phyloP scores from a whole-genome alignment of 2,113 vertebrate species.

The Eurypyga helias region DNA sequence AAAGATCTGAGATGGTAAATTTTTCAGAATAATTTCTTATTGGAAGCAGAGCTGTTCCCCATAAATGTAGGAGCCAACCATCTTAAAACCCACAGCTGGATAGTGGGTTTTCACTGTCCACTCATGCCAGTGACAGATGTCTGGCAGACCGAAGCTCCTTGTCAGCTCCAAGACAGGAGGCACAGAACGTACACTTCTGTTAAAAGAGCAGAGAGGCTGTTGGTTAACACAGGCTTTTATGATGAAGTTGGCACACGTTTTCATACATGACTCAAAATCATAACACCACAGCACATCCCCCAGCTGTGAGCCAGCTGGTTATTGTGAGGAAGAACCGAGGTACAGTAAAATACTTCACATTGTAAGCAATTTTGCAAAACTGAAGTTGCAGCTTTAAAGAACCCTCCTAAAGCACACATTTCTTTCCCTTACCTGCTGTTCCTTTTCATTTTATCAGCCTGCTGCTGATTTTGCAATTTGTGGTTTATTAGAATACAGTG shows the following conservation, averaged over 20 bases:
- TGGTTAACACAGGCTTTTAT: constrained; percentile 22
- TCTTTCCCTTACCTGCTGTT: neutral
- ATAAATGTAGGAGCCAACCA: neutral
- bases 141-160: constrained; percentile 45
- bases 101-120: constrained; percentile 34
- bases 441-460: neutral
- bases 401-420: neutral
- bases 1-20: constrained; percentile 28
- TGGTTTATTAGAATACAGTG: neutral
- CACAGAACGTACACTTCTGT: neutral
- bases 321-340: neutral
- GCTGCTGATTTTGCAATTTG: neutral
- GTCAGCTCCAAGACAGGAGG: constrained; percentile 44
- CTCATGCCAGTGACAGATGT: constrained; percentile 59
- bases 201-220: constrained; percentile 26
- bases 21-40: constrained; percentile 23
- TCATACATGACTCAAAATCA: neutral
- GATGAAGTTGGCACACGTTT: neutral
- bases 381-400: neutral
- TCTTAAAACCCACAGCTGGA: neutral
- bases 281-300: neutral
- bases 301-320: constrained; percentile 47
- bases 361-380: neutral
- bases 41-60: neutral
- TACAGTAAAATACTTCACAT: neutral